Conservation (phyloP, 2,888 invertebrate species). For the Theristus sp. region DNA sequence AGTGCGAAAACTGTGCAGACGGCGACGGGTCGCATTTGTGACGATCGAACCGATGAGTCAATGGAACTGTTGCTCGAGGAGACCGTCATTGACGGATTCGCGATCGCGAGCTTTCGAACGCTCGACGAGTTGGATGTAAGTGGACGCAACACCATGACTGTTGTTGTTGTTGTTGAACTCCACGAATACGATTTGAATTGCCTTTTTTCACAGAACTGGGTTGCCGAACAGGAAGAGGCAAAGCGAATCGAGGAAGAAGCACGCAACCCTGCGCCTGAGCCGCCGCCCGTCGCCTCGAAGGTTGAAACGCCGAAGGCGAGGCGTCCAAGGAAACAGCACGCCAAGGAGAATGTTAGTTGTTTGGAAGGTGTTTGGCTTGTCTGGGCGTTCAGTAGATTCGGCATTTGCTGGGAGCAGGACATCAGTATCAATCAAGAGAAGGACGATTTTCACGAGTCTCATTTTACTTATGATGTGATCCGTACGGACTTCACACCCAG, state of each 20-base stretch:
- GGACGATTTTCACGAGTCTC: too few species aligned
- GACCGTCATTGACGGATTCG: neutral
- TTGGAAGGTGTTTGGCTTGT: too few species aligned
- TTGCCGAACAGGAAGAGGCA: neutral
- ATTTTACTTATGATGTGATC: too few species aligned
- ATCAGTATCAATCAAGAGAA: too few species aligned
- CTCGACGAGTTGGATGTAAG: neutral
- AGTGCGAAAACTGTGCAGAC: too few species aligned
- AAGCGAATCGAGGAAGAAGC: neutral
- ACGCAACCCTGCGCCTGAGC: neutral
- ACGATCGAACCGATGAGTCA: neutral
- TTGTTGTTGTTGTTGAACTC: neutral
- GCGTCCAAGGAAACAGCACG: neutral
- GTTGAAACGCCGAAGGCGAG: neutral
- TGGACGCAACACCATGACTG: neutral
- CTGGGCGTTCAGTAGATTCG: too few species aligned
- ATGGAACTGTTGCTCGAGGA: neutral
- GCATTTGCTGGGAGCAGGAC: too few species aligned
- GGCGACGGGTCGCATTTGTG: too few species aligned
- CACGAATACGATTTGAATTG: too few species aligned
- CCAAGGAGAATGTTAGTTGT: too few species aligned
- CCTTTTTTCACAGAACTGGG: neutral
- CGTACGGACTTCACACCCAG: too few species aligned
- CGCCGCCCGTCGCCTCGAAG: neutral
- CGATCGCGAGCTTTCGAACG: neutral